Evolutionary conservation across 92 coral and sea anemone genomes (phyloP).

Genomic region (Pocillopora grandis): DNA sequence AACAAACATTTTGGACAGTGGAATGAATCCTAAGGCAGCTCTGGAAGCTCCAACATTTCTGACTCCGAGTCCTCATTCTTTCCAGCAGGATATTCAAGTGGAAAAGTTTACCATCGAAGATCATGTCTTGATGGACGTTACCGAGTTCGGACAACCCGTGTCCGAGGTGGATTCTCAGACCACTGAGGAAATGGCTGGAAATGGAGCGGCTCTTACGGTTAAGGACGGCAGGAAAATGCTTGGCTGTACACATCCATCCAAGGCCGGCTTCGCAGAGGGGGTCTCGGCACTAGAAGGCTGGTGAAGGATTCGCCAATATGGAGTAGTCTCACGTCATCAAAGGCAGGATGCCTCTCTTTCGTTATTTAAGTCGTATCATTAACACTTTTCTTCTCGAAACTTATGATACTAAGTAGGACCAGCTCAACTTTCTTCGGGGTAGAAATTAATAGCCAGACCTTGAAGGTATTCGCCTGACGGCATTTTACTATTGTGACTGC

Average conservation of each 20-base stretch:
- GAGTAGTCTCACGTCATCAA: neutral
- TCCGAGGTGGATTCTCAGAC: slow-evolving; percentile 65
- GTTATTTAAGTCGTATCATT: neutral
- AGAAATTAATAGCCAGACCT: too few relatives aligned
- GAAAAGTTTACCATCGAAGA: slow-evolving; percentile 68
- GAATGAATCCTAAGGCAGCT: slow-evolving; percentile 82
- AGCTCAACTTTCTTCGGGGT: too few relatives aligned
- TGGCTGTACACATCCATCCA: slow-evolving; percentile 75
- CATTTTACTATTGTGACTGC: too few relatives aligned
- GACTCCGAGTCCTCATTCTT: slow-evolving; percentile 59
- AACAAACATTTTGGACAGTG: slow-evolving; percentile 77
- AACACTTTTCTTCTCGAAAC: too few relatives aligned
- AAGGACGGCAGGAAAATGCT: slow-evolving; percentile 52
- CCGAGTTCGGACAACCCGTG: slow-evolving; percentile 66
- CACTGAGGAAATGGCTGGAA: slow-evolving; percentile 57
- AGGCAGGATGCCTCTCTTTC: too few relatives aligned
- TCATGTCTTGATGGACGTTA: slow-evolving; percentile 58
- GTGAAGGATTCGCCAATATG: too few relatives aligned
- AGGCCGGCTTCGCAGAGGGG: slow-evolving; percentile 85
- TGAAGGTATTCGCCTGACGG: too few relatives aligned
- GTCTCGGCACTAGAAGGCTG: slow-evolving; percentile 9
- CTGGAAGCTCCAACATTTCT: slow-evolving; percentile 75
- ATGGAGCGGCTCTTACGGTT: slow-evolving; percentile 70
- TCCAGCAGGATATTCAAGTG: slow-evolving; percentile 75
- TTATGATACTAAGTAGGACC: too few relatives aligned